phyloP scores from a whole-genome alignment of 2,797 vertebrate genomes.

The Odontamblyopus lacepedii region DNA sequence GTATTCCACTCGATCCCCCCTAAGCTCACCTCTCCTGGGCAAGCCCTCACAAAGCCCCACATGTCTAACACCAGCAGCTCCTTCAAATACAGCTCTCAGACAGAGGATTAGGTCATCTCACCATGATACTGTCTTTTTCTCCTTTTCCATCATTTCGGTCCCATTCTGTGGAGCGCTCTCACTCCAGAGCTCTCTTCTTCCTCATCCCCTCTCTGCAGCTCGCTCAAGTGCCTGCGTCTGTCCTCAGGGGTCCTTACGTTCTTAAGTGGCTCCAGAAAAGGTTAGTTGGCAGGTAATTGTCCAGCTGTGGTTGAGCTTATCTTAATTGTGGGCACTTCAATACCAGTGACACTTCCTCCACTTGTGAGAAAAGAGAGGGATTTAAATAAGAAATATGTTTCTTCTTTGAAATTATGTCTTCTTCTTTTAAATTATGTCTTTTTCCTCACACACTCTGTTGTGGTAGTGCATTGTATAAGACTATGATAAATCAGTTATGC shows the following conservation, averaged over 20 bases:
- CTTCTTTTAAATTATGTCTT: too few relatives aligned
- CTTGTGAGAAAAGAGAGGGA: constrained; percentile 46
- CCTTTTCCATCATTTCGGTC: constrained; percentile 59
- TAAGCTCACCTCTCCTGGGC: constrained; percentile 70
- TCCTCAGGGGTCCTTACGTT: constrained; percentile 75
- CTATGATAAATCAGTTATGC: too few relatives aligned
- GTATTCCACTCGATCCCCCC: constrained; percentile 60
- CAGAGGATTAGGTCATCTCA: constrained; percentile 78
- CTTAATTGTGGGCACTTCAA: constrained; percentile 78
- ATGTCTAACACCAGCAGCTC: constrained; percentile 70
- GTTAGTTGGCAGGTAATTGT: constrained; percentile 83
- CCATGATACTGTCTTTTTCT: constrained; percentile 71
- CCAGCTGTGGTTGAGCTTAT: constrained; percentile 75
- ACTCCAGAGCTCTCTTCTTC: constrained; percentile 37
- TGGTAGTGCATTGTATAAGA: too few relatives aligned
- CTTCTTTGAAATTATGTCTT: too few relatives aligned
- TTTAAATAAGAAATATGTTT: constrained; percentile 21
- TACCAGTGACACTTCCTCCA: constrained; percentile 64
- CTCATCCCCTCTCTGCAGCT: constrained; percentile 32
- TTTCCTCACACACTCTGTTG: too few relatives aligned
- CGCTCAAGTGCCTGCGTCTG: constrained; percentile 72
- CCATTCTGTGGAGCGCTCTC: constrained; percentile 31
- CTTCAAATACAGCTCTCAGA: constrained; percentile 72
- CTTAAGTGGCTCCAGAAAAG: constrained; percentile 80
- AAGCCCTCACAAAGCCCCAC: constrained; percentile 71